Evolutionary conservation across 2,888 invertebrate species (phyloP), one percentile per base, ranked within the genome.

Genomic region (Pegoplata infirma): DNA sequence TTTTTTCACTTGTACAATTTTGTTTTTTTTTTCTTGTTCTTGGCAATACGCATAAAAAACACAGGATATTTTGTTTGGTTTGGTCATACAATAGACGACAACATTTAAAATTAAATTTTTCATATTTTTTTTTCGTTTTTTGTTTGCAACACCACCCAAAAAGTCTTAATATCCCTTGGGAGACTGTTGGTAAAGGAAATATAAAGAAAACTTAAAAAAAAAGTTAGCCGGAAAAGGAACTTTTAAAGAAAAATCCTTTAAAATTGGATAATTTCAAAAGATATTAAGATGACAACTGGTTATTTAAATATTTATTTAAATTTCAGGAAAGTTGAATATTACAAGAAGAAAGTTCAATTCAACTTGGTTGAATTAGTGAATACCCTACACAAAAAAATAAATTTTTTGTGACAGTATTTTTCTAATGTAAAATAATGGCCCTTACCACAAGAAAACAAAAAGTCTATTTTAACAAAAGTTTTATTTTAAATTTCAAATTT

Each of bases 61-160:
- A 67, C 1, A 68, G n/a, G 6, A 40, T 40, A 46, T 40, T 44
- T 68, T 47, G n/a, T 63, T 61, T 36, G 7, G n/a, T 19, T 64
- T 47, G 49, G 53, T 32, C 47, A 66, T 44, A 69, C 59, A 32
- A 44, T 36, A 49, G 71, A 44, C 51, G 67, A 58, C 53, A 76
- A 67, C 44, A 67, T 79, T 75, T 75, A 79, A 79, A 79, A 79
- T 72, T 72, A 72, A 67, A 79, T 56, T 79, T 66, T 75, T 75
- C 69, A 55, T 74, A 66, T 44, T 49, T 1, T 12, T 36, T 12
- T n/a, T 40, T n/a, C 3, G 25, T 25, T 3, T 25, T 25, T 25
- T 25, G 25, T 6, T n/a, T 25, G 19, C n/a, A n/a, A n/a, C 32
- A 51, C 10, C 14, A 67, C n/a, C 21, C 53, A 36, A 51, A 67